A percentile compares a stretch with the other conserved stretches of the same genome.
These are phyloP conservation scores for Passer montanus DNA, from an alignment of 2,113 vertebrate genomes.

Conservation along the genomic window DNA sequence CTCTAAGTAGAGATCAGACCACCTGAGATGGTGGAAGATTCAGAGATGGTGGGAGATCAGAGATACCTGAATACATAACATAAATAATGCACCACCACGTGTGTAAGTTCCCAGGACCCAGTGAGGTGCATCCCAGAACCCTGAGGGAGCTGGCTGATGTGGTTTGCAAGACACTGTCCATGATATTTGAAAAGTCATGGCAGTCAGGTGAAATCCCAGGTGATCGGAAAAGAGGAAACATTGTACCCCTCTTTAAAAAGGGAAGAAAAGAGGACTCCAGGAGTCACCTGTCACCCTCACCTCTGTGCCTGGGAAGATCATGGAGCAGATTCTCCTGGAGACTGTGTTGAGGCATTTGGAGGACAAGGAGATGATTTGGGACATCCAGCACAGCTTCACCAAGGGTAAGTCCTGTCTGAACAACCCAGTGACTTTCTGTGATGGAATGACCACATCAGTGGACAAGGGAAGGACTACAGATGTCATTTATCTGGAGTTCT, in stretches of 20 bases:
- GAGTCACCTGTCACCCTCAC: neutral
- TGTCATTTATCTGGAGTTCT: neutral
- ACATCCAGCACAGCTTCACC: neutral
- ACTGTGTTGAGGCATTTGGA: neutral
- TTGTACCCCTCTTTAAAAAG: neutral
- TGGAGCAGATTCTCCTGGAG: neutral
- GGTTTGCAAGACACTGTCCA: neutral
- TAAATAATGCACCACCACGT: fast-evolving
- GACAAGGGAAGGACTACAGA: neutral
- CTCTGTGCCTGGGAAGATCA: neutral
- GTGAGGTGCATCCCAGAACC: neutral
- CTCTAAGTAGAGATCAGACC: neutral
- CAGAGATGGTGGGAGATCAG: too few species aligned
- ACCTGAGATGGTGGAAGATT: too few species aligned
- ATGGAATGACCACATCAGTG: neutral
- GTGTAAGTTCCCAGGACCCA: neutral
- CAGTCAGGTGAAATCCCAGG: neutral
- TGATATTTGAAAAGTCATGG: neutral
- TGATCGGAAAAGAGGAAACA: neutral
- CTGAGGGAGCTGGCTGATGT: neutral
- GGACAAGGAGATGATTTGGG: neutral
- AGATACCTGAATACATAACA: neutral
- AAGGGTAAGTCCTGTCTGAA: neutral
- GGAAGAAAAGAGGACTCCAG: neutral
- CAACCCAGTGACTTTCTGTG: neutral